Evolutionary conservation across 2,113 vertebrate genomes (phyloP).

Genomic region (Morone chrysops): DNA sequence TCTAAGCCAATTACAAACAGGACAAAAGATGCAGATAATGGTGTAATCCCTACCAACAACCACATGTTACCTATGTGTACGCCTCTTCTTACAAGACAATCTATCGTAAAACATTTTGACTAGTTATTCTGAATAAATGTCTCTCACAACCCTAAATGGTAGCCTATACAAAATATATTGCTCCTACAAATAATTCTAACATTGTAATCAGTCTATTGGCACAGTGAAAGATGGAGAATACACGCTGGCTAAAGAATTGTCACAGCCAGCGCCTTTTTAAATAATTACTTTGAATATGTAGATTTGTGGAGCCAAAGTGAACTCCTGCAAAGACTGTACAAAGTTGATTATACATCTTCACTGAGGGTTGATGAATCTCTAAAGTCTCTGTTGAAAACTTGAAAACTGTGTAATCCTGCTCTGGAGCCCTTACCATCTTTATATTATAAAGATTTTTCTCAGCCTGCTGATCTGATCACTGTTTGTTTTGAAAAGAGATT

Average conservation of each 20-base stretch:
- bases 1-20: too few relatives aligned
- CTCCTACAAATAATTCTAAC: not conserved
- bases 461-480: slow-evolving; percentile 10
- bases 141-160: not conserved
- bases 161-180: not conserved
- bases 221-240: slow-evolving; percentile 8
- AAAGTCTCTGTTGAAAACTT: slow-evolving; percentile 26
- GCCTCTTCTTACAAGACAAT: not conserved
- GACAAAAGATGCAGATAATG: too few relatives aligned
- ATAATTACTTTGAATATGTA: slow-evolving; percentile 18
- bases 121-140: not conserved
- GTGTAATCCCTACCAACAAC: not conserved
- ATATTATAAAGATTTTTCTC: slow-evolving; percentile 17
- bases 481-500: slow-evolving; percentile 50
- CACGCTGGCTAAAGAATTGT: slow-evolving; percentile 10
- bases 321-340: slow-evolving; percentile 15
- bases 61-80: not conserved
- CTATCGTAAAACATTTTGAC: not conserved
- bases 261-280: slow-evolving; percentile 21
- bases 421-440: slow-evolving; percentile 2
- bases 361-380: slow-evolving; percentile 31
- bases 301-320: not conserved
- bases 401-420: slow-evolving; percentile 9
- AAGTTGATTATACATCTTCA: slow-evolving; percentile 31
- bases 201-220: slow-evolving; percentile 14